A percentile compares a stretch with the other conserved stretches of the same genome.
These are phyloP conservation scores for Echinometra lucunter DNA, from an alignment of 53 echinoderm and acorn worm genomes.

Conservation along the genomic window DNA sequence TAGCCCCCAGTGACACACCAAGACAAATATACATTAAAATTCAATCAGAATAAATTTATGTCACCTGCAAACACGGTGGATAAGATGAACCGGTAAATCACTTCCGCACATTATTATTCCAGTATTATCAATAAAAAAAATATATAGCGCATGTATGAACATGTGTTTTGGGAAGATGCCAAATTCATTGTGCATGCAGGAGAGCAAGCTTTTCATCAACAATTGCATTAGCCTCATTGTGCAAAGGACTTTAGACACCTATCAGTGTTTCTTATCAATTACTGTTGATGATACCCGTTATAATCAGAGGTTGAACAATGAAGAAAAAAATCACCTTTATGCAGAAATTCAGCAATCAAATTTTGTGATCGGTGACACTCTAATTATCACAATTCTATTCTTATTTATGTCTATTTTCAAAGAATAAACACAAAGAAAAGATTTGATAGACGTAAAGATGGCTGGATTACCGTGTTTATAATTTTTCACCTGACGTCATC, in stretches of 20 bases:
- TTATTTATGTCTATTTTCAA: not conserved
- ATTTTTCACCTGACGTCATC: no score
- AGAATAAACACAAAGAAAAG: no score
- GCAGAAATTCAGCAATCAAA: not conserved
- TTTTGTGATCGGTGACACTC: not conserved
- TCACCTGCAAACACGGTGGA: not conserved
- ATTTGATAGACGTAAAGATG: no score
- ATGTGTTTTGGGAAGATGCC: constrained; percentile 18
- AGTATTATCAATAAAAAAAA: not conserved
- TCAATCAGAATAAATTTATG: not conserved
- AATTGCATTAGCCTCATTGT: not conserved
- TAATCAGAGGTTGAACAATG: not conserved
- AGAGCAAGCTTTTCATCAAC: not conserved
- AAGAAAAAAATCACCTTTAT: not conserved
- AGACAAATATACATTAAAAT: not conserved
- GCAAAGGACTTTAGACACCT: not conserved
- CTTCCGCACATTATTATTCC: not conserved
- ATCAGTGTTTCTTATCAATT: not conserved
- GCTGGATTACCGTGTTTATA: no score
- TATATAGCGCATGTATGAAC: not conserved
- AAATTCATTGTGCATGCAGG: not conserved
- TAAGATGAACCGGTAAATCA: not conserved
- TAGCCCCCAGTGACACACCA: not conserved
- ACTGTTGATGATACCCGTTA: not conserved
- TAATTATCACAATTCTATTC: not conserved